These are phyloP conservation scores for Condylura cristata DNA, from an alignment of 2,113 vertebrate genomes.

Conservation along the genomic window DNA sequence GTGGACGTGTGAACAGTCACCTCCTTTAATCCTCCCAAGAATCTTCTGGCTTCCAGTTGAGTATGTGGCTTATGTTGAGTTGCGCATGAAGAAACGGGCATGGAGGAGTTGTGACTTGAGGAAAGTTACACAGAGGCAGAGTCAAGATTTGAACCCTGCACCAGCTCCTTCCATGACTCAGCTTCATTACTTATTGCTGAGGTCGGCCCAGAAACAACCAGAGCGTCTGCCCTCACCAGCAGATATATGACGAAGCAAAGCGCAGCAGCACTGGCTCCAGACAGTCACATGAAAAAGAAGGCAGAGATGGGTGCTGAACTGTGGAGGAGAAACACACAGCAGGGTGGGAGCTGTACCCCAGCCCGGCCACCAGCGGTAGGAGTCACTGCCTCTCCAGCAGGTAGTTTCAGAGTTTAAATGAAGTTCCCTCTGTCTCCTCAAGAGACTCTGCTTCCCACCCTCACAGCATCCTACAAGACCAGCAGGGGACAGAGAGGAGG, in stretches of 20 bases:
- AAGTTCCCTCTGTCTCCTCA: neutral
- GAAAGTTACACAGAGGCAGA: constrained; percentile 17
- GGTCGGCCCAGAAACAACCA: neutral
- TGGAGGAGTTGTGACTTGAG: neutral
- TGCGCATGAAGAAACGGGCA: neutral
- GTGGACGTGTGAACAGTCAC: neutral
- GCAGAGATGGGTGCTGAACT: neutral
- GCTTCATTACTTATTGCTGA: neutral
- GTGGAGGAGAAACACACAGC: neutral
- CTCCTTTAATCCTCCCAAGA: neutral
- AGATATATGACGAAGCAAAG: constrained; percentile 15
- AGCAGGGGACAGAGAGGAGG: neutral
- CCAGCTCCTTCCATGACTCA: neutral
- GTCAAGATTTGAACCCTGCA: constrained; percentile 10
- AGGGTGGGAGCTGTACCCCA: too few relatives aligned
- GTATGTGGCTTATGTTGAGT: neutral
- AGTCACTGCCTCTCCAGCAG: too few relatives aligned
- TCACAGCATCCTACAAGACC: neutral
- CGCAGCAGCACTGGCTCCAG: neutral
- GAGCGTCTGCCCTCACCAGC: neutral
- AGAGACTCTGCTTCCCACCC: neutral
- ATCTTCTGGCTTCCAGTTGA: neutral
- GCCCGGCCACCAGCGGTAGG: too few relatives aligned
- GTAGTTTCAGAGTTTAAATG: neutral
- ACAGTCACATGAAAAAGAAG: neutral